These are phyloP conservation scores for Rattus norvegicus DNA, from an alignment of 2,113 vertebrate genomes.

Conservation along the genomic window DNA sequence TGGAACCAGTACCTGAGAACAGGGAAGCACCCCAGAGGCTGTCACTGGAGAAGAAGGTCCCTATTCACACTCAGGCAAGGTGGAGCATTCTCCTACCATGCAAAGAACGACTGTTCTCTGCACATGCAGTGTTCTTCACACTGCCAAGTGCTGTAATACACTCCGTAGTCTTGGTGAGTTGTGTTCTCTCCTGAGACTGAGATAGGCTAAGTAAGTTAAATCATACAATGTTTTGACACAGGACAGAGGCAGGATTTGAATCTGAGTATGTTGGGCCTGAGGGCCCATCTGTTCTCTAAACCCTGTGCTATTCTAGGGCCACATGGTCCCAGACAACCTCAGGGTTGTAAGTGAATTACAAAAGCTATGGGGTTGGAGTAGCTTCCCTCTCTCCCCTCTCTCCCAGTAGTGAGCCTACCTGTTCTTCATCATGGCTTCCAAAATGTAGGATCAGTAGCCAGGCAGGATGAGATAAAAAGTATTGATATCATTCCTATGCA, in stretches of 20 bases:
- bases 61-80: neutral
- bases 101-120: neutral
- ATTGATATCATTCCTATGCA: neutral
- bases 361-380: neutral
- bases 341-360: rapidly evolving
- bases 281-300: neutral
- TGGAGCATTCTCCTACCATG: neutral
- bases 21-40: neutral
- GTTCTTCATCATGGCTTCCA: neutral
- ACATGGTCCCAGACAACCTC: neutral
- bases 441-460: neutral
- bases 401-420: neutral
- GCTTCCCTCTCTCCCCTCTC: neutral
- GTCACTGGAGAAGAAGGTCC: neutral
- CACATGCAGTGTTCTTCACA: neutral
- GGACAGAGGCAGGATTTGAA: neutral
- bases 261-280: neutral
- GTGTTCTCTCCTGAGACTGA: neutral
- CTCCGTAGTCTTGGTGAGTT: neutral
- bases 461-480: neutral
- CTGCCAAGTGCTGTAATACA: neutral
- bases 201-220: neutral
- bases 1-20: neutral
- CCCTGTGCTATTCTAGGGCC: rapidly evolving
- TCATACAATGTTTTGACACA: neutral